Evolutionary conservation across 2,888 invertebrate genomes (phyloP).

Genomic region (Cordilura impudica): DNA sequence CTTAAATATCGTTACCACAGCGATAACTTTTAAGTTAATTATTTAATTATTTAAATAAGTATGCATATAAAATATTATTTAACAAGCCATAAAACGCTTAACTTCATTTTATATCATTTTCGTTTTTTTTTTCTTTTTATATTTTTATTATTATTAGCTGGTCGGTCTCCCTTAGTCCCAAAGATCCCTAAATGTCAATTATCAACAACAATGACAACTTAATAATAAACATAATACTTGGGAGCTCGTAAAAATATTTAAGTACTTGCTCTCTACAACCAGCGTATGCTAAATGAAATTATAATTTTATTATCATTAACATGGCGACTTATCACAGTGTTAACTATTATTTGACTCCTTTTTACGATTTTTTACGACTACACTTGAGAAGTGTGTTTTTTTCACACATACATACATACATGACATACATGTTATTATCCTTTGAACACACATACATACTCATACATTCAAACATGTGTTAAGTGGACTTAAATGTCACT

Average conservation of each 20-base stretch:
- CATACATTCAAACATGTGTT: constrained; percentile 49
- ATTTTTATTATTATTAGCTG: constrained; percentile 39
- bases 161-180: constrained; percentile 19
- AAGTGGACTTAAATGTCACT: constrained; percentile 62
- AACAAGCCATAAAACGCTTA: constrained; percentile 51
- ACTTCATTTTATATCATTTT: constrained; percentile 35
- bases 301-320: constrained; percentile 76
- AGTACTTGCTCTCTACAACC: constrained; percentile 38
- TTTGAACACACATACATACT: not conserved
- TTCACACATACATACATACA: not conserved
- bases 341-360: constrained; percentile 64
- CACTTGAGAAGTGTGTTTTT: constrained; percentile 53
- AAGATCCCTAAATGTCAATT: constrained; percentile 61
- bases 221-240: constrained; percentile 60
- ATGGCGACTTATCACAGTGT: constrained; percentile 64
- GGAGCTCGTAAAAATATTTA: constrained; percentile 58
- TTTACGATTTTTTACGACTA: constrained; percentile 69
- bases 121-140: not conserved
- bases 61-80: constrained; percentile 6
- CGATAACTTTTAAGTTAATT: no score
- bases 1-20: no score
- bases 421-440: not conserved
- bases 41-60: not conserved
- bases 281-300: constrained; percentile 70
- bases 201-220: constrained; percentile 58